Conservation (phyloP, 2,888 invertebrate species). For the Acheta domesticus region DNA sequence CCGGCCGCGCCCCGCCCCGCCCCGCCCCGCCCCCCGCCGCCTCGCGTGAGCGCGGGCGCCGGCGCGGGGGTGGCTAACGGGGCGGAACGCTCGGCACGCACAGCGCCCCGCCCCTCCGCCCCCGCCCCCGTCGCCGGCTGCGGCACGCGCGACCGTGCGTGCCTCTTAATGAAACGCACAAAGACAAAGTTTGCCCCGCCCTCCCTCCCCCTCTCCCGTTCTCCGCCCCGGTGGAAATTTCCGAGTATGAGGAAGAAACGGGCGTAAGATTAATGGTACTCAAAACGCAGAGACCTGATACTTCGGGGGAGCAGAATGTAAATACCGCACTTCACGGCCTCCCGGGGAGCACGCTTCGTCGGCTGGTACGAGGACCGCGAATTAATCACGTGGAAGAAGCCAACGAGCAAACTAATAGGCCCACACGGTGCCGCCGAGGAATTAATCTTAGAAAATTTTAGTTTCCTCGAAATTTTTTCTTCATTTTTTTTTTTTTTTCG, state of each 20-base stretch:
- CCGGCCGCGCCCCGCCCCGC: no score
- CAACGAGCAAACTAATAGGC: no score
- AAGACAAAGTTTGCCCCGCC: not conserved
- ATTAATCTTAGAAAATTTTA: no score
- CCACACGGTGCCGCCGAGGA: no score
- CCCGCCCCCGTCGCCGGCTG: not conserved
- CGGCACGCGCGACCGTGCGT: not conserved
- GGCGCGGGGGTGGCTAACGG: not conserved
- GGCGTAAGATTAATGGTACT: not conserved
- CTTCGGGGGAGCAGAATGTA: constrained; percentile 18
- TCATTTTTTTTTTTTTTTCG: no score
- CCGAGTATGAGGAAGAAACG: not conserved
- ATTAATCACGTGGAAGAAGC: not conserved
- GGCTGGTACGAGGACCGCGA: not conserved
- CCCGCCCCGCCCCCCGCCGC: no score
- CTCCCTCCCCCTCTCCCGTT: not conserved
- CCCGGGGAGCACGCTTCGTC: not conserved
- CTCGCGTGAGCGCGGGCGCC: not conserved
- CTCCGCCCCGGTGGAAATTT: not conserved
- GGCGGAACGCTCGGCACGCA: not conserved
- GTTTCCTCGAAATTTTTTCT: no score
- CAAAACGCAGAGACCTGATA: constrained; percentile 1
- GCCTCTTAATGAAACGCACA: not conserved
- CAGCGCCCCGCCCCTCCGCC: not conserved
- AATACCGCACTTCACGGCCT: not conserved